A percentile compares a stretch with the other conserved stretches of the same genome.
phyloP scores from a whole-genome alignment of 2,113 vertebrate species.

The Trogon melanurus region DNA sequence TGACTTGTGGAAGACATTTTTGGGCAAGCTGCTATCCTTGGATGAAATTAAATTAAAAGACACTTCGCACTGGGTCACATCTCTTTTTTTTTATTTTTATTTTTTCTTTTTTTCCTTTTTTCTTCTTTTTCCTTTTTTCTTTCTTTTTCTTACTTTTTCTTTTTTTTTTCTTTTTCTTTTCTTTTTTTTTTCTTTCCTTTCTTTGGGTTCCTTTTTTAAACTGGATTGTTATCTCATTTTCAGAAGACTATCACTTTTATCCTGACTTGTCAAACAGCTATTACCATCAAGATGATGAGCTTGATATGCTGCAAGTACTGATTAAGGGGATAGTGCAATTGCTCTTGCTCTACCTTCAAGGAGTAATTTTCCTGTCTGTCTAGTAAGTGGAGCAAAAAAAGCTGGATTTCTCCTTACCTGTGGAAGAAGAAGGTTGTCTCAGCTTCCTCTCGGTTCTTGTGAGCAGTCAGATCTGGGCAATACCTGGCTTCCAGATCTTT shows the following conservation, averaged over 20 bases:
- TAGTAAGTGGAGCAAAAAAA: constrained; percentile 33
- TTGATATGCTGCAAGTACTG: constrained; percentile 67
- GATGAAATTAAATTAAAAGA: constrained; percentile 71
- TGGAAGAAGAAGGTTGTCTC: constrained; percentile 40
- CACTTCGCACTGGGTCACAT: constrained; percentile 15
- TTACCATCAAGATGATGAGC: constrained; percentile 61
- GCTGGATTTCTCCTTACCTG: constrained; percentile 29
- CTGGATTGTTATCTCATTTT: constrained; percentile 67
- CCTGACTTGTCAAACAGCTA: constrained; percentile 70
- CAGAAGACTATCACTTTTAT: constrained; percentile 71
- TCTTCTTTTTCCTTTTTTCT: background rate
- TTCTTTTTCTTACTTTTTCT: background rate
- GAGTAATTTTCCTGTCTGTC: constrained; percentile 71
- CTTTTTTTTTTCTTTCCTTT: constrained; percentile 6
- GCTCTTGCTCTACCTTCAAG: constrained; percentile 59
- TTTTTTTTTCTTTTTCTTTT: background rate
- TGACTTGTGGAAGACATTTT: constrained; percentile 68
- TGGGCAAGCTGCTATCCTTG: constrained; percentile 56
- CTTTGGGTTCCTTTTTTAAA: constrained; percentile 51
- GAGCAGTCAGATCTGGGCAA: background rate
- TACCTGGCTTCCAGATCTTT: constrained; percentile 9
- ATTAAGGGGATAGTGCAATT: constrained; percentile 70
- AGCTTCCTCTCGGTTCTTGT: background rate
- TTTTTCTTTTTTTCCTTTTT: background rate
- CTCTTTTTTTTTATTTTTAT: background rate